Base-by-base conservation (phyloP, 2,113 vertebrate genomes). In the Microcebus ravelobensis region DNA sequence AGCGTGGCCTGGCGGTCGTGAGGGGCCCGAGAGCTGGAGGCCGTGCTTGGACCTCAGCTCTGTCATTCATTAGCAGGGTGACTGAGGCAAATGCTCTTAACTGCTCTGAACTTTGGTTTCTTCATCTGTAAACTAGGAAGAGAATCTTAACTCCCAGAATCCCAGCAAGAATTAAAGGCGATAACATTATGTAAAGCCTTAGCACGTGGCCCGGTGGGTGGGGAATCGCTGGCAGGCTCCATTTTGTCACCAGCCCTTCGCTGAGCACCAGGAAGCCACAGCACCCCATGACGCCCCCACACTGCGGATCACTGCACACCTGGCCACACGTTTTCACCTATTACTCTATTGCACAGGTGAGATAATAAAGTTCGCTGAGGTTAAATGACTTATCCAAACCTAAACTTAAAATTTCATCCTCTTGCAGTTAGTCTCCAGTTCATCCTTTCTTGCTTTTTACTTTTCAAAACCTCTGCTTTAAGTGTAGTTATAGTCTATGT, bases 31-130 rank as follows among this genome's bases (percentile, higher is more conserved):
- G 67, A 94, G 65, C 95, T 45, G 90, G 39, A 95, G 36, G 67
- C 52, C 93, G 97, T 67, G 87, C 97, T 96, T 91, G 71, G 48
- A 94, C 86, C 31, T 14, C 39, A 48, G 1, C 94, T 96, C 59
- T 95, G 67, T 61, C 73, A 94, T 57, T 85, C 23, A 59, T 93
- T 97, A 91, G 91, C 86, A 96, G 42, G 91, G 67, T 87, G 81
- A 96, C 42, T 48, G 52, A 73, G 85, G 81, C 84, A 93, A 96
- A 97, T 91, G 80, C 52, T 87, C 83, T 92, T 81, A 67, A 92
- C 86, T 91, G 94, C 80, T 97, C 95, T 90, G 34, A 92, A 29
- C 96, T 74, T 96, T 65, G 77, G 29, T 71, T 95, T 79, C 63
- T 95, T 76, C 74, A 31, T 10, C 89, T 96, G 94, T 95, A 89